These are phyloP conservation scores for Phorcus lineatus DNA, from an alignment of 2,888 invertebrate species.

Conservation along the genomic window DNA sequence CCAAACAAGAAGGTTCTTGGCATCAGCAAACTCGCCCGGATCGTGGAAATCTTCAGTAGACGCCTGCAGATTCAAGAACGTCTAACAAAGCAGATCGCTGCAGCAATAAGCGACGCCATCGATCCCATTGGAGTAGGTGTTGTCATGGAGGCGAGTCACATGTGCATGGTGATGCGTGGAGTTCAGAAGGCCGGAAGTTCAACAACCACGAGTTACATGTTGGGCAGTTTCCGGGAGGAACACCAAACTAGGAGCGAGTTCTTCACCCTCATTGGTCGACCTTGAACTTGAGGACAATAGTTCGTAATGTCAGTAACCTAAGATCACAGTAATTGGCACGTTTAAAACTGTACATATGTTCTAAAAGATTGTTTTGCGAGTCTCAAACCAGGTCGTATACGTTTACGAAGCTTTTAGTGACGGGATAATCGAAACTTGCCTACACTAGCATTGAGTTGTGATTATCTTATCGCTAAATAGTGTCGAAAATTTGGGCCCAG, in stretches of 20 bases:
- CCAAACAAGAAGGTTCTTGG: constrained; percentile 98
- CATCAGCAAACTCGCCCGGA: constrained; percentile 96
- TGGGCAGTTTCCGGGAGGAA: constrained; percentile 99
- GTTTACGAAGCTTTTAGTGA: no score
- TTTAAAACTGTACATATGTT: no score
- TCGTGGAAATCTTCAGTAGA: constrained; percentile 97
- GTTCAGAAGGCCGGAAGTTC: constrained; percentile 99
- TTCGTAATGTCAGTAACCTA: no score
- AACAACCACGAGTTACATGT: constrained; percentile 98
- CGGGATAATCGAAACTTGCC: no score
- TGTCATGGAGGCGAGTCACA: constrained; percentile 98
- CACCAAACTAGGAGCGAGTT: constrained; percentile 99
- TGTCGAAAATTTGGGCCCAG: no score
- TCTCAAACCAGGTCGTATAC: no score
- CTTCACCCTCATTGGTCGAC: constrained; percentile 82
- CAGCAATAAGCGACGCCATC: constrained; percentile 97
- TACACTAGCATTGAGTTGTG: no score
- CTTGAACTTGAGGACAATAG: no score
- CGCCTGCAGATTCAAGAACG: constrained; percentile 98
- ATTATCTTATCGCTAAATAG: no score
- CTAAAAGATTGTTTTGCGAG: no score
- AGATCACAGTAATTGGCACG: no score
- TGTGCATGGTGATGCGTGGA: constrained; percentile 99
- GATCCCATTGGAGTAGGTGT: constrained; percentile 98
- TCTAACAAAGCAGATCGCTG: constrained; percentile 97